These are phyloP conservation scores for Acrossocheilus fasciatus DNA, from an alignment of 2,797 vertebrate species.

Conservation along the genomic window DNA sequence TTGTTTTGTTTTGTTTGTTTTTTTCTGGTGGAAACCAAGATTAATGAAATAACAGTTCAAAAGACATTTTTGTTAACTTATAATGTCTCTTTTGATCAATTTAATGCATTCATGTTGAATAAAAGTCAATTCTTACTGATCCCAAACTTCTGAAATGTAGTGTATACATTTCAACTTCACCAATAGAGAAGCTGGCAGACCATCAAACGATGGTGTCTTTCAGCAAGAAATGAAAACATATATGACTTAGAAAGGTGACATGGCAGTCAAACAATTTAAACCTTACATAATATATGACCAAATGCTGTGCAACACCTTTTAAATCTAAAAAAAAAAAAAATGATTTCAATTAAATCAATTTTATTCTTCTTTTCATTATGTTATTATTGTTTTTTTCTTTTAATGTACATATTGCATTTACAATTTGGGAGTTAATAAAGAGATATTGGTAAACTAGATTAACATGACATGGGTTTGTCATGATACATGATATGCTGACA, in stretches of 20 bases:
- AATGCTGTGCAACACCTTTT: not conserved
- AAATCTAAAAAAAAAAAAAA: not conserved
- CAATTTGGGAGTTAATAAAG: not conserved
- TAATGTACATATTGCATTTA: not conserved
- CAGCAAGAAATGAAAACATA: not conserved
- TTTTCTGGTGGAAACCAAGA: not conserved
- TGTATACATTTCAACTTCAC: not conserved
- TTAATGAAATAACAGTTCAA: not conserved
- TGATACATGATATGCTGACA: not conserved
- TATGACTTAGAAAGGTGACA: not conserved
- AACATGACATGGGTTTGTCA: not conserved
- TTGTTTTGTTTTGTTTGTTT: not conserved
- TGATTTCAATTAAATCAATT: not conserved
- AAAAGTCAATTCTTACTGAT: not conserved
- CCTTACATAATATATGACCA: not conserved
- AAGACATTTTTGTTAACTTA: not conserved
- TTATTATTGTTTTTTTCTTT: not conserved
- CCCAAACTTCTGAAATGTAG: not conserved
- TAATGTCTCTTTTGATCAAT: not conserved
- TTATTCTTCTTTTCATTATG: not conserved
- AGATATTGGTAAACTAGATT: not conserved
- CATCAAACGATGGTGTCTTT: conserved; percentile 17
- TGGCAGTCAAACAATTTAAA: not conserved
- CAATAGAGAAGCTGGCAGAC: not conserved
- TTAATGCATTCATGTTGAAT: not conserved